Conservation (phyloP, 2,797 vertebrate species). For the Chanos chanos region DNA sequence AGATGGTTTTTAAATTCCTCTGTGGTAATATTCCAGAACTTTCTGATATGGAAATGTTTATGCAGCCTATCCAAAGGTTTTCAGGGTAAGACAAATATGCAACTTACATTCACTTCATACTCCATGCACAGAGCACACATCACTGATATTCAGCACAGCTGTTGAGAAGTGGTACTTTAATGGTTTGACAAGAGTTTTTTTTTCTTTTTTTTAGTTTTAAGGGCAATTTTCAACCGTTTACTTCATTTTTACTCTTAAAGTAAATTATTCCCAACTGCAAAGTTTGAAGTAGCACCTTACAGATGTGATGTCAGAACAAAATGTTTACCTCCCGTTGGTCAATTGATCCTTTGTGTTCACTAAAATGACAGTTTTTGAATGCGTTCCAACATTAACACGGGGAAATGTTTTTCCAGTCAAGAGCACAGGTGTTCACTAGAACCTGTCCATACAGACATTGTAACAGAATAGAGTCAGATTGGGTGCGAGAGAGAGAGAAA, state of each 20-base stretch:
- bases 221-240: not conserved
- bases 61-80: not conserved
- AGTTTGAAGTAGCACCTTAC: not conserved
- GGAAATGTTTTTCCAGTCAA: constrained; percentile 22
- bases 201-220: not conserved
- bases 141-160: not conserved
- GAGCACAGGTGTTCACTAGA: constrained; percentile 44
- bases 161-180: not conserved
- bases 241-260: not conserved
- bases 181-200: constrained; percentile 15
- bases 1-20: not conserved
- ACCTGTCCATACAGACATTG: too few species aligned
- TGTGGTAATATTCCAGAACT: not conserved
- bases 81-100: not conserved
- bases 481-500: too few species aligned
- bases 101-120: constrained; percentile 4
- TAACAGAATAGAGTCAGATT: not conserved
- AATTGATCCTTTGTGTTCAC: constrained; percentile 8
- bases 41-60: constrained; percentile 5
- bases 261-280: not conserved
- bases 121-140: constrained; percentile 3
- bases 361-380: constrained; percentile 11
- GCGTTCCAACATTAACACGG: constrained; percentile 37
- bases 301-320: constrained; percentile 8
- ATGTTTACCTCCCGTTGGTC: constrained; percentile 19